These are phyloP conservation scores for Coturnix japonica DNA, from an alignment of 2,113 vertebrate genomes.

Conservation along the genomic window DNA sequence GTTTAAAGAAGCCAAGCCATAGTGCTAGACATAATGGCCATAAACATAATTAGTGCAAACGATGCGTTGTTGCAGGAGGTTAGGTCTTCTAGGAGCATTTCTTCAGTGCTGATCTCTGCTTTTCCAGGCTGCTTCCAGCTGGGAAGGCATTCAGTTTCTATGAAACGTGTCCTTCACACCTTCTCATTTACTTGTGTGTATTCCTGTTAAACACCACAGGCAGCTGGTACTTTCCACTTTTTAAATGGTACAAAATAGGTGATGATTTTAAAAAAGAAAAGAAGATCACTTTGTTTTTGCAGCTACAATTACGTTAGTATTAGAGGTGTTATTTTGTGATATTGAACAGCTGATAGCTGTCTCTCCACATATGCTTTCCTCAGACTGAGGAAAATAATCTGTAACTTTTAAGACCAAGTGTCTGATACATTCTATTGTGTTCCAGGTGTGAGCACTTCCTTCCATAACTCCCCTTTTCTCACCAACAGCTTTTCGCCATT, in stretches of 20 bases:
- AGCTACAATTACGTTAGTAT: not conserved
- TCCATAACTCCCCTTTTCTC: not conserved
- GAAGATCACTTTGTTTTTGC: not conserved
- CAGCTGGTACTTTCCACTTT: not conserved
- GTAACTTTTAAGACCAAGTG: not conserved
- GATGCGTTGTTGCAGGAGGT: not conserved
- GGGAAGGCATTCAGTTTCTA: not conserved
- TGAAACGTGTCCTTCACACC: not conserved
- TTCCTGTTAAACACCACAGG: not conserved
- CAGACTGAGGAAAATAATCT: not conserved
- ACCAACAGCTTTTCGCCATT: not conserved
- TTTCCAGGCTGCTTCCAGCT: not conserved
- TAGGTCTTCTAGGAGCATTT: rapidly evolving
- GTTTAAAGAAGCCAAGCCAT: not conserved
- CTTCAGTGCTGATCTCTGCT: not conserved
- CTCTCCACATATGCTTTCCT: not conserved
- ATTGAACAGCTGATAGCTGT: not conserved
- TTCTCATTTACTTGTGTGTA: not conserved
- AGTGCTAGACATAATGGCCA: not conserved
- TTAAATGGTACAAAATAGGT: not conserved
- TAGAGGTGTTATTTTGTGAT: not conserved
- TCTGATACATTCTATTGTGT: not conserved
- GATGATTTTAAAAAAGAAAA: not conserved
- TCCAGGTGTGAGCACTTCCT: not conserved
- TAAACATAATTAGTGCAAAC: not conserved